Conservation (phyloP, 1,140 invertebrate genomes). For the Gyrodactylus bullatarudis region DNA sequence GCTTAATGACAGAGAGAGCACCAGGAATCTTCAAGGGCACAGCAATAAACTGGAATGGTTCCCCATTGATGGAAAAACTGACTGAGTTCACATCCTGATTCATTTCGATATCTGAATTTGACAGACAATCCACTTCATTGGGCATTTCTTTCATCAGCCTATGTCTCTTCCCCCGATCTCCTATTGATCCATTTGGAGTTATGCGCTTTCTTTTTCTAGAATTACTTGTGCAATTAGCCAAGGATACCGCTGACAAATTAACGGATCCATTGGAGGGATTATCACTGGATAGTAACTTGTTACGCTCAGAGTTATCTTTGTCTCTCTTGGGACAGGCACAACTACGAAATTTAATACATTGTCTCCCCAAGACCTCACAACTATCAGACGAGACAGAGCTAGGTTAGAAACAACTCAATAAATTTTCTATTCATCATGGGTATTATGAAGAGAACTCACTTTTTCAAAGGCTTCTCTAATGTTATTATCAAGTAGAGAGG, state of each 20-base stretch:
- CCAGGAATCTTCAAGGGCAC: not conserved
- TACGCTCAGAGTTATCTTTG: not conserved
- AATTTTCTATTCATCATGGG: too few relatives aligned
- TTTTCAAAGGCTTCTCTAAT: not conserved
- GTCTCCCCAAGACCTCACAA: not conserved
- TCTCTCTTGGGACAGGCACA: conserved; percentile 5
- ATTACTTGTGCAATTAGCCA: too few relatives aligned
- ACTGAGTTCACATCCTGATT: not conserved
- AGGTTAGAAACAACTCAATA: not conserved
- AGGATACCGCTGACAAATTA: too few relatives aligned
- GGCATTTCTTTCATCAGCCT: too few relatives aligned
- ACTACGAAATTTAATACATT: conserved; percentile 3
- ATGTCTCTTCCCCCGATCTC: too few relatives aligned
- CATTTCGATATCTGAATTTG: not conserved
- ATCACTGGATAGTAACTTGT: not conserved
- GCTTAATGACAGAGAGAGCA: not conserved
- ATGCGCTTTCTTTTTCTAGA: too few relatives aligned
- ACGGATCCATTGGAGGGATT: too few relatives aligned
- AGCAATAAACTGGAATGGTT: not conserved
- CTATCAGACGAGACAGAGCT: not conserved
- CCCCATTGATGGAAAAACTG: not conserved
- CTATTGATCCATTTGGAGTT: too few relatives aligned
- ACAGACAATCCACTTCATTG: not conserved
- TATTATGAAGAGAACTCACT: not conserved
- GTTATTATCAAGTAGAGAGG: conserved; percentile 2